Evolutionary conservation across 2,113 vertebrate genomes (phyloP).

Genomic region (Dicrurus megarhynchus): DNA sequence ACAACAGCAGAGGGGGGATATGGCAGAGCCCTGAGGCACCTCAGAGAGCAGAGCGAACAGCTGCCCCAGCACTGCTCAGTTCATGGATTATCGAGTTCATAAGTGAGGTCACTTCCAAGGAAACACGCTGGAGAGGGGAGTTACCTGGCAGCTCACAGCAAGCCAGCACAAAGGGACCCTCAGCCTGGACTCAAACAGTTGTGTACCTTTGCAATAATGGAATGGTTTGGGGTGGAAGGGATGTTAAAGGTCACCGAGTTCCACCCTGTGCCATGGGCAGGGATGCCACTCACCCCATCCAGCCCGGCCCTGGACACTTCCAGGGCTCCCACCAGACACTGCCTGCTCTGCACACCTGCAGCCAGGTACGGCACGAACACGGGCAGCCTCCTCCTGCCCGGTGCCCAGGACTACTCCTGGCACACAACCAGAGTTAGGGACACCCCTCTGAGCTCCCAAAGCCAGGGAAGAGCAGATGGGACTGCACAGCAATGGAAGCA

Average conservation of each 20-base stretch:
- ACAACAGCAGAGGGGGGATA: neutral
- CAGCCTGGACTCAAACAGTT: neutral
- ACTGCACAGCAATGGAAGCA: neutral
- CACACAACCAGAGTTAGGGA: fast-evolving
- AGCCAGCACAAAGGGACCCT: neutral
- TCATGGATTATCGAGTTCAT: neutral
- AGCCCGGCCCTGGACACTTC: neutral
- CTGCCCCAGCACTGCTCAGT: neutral
- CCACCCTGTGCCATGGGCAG: neutral
- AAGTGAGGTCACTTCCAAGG: neutral
- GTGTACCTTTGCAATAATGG: neutral
- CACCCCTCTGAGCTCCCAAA: neutral
- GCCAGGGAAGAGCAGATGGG: neutral
- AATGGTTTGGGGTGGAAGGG: neutral
- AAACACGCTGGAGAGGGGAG: neutral
- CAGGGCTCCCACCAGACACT: neutral
- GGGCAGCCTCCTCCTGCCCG: neutral
- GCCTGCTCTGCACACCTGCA: neutral
- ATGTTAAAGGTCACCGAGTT: too few relatives aligned
- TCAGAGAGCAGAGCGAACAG: neutral
- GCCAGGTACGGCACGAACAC: neutral
- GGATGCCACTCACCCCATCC: neutral
- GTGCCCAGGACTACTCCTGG: neutral
- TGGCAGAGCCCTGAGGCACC: neutral
- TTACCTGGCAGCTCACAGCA: neutral